Evolutionary conservation across 2,888 invertebrate genomes (phyloP).

Genomic region (Netelia virgata): DNA sequence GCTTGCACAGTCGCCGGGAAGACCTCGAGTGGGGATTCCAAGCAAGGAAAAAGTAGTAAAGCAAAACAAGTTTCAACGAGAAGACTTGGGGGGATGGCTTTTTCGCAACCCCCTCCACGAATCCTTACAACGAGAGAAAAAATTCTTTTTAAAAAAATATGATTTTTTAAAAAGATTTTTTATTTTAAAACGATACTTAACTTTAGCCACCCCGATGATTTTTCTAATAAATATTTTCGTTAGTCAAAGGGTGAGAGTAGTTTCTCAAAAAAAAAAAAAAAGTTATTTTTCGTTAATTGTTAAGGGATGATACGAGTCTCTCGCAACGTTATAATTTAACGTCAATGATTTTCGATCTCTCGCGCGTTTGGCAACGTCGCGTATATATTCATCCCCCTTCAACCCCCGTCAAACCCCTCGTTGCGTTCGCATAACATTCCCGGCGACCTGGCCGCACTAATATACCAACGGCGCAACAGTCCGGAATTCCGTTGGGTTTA

Average conservation of each 20-base stretch:
- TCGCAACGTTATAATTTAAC: slow-evolving; percentile 41
- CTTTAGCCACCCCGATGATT: too few species aligned
- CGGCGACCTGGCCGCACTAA: slow-evolving; percentile 23
- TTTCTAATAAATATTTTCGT: too few species aligned
- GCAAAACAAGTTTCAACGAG: slow-evolving; percentile 5
- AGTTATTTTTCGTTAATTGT: too few species aligned
- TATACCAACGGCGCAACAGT: slow-evolving; percentile 61
- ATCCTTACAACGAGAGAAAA: too few species aligned
- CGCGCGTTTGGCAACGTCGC: slow-evolving; percentile 35
- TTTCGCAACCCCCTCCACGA: too few species aligned
- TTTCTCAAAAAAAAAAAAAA: too few species aligned
- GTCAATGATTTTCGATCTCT: slow-evolving; percentile 55
- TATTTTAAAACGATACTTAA: too few species aligned
- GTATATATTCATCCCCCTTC: slow-evolving; percentile 36
- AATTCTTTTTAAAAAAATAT: too few species aligned
- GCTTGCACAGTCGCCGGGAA: slow-evolving; percentile 26
- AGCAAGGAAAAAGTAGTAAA: slow-evolving; percentile 1
- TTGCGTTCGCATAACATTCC: slow-evolving; percentile 24
- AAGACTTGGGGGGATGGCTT: too few species aligned
- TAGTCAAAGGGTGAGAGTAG: too few species aligned
- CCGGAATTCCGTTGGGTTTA: slow-evolving; percentile 62
- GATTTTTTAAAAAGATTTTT: too few species aligned
- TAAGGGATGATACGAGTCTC: too few species aligned
- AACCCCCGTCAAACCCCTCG: neutral
- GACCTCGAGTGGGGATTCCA: slow-evolving; percentile 23